Conservation (phyloP, 2,888 invertebrate genomes). For the Thecocarcelia acutangulata region DNA sequence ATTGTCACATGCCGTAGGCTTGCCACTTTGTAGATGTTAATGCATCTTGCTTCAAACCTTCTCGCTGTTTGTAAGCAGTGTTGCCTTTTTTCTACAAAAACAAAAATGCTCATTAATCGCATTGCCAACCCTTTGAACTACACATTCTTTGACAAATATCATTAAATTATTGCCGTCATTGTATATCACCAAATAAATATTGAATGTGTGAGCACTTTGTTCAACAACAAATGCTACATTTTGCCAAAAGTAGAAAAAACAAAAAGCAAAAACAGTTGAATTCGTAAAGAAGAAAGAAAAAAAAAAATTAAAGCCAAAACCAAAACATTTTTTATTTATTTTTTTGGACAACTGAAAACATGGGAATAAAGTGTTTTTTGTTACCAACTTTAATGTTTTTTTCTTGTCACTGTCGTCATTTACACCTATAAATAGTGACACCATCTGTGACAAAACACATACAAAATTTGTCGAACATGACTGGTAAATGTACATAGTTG, state of each 20-base stretch:
- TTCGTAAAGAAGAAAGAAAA: background rate
- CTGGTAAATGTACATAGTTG: conserved; percentile 65
- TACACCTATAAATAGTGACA: conserved; percentile 71
- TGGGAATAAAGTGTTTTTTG: conserved; percentile 34
- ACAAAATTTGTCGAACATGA: conserved; percentile 71
- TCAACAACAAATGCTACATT: conserved; percentile 39
- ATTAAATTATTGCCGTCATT: conserved; percentile 35
- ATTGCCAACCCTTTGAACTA: conserved; percentile 3
- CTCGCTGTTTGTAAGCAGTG: no score
- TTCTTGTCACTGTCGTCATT: conserved; percentile 53
- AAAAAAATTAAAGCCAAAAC: conserved; percentile 47
- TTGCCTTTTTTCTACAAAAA: no score
- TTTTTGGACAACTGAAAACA: conserved; percentile 55
- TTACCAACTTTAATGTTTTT: conserved; percentile 51
- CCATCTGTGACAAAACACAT: conserved; percentile 70
- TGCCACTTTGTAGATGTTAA: no score
- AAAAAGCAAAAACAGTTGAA: background rate
- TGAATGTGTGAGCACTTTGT: conserved; percentile 5
- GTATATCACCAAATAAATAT: conserved; percentile 50
- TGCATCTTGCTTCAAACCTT: no score
- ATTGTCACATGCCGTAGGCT: no score
- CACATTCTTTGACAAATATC: conserved; percentile 4
- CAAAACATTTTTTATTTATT: conserved; percentile 49
- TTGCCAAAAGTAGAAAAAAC: conserved; percentile 44
- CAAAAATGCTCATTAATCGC: background rate